Conservation (phyloP, 2,888 invertebrate genomes). For the Phania funesta region DNA sequence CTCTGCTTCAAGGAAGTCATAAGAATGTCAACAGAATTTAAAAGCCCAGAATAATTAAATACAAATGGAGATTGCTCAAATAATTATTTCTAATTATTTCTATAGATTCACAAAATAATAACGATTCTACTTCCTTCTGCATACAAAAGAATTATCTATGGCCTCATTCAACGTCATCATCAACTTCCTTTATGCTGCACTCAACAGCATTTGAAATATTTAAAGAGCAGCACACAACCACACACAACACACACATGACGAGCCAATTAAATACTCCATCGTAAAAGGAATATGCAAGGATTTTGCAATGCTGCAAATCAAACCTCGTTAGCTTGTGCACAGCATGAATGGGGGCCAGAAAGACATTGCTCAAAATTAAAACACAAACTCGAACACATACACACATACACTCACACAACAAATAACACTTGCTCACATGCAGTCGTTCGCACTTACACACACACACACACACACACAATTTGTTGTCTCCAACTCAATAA, state of each 20-base stretch:
- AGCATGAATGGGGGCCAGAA: constrained; percentile 31
- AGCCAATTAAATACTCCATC: constrained; percentile 52
- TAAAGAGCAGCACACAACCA: constrained; percentile 13
- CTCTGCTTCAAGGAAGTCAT: neutral
- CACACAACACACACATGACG: constrained; percentile 22
- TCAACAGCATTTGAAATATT: constrained; percentile 27
- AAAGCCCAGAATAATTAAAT: no score
- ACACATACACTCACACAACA: neutral
- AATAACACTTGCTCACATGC: constrained; percentile 1
- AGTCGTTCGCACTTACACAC: neutral
- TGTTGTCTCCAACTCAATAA: constrained; percentile 13
- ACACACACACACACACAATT: neutral
- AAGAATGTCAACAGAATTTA: neutral
- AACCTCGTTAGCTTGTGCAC: neutral
- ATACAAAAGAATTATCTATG: constrained; percentile 35
- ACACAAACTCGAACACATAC: neutral
- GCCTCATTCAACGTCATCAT: constrained; percentile 15
- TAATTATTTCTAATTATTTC: neutral
- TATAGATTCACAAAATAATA: neutral
- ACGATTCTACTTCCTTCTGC: neutral
- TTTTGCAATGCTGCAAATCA: constrained; percentile 37
- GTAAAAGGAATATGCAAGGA: constrained; percentile 39
- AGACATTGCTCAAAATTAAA: constrained; percentile 19
- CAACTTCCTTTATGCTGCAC: constrained; percentile 18
- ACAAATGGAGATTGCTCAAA: neutral